Evolutionary conservation across 1,140 invertebrate species (phyloP), one percentile per base, ranked within the genome.

Genomic region (Camponotus floridanus): DNA sequence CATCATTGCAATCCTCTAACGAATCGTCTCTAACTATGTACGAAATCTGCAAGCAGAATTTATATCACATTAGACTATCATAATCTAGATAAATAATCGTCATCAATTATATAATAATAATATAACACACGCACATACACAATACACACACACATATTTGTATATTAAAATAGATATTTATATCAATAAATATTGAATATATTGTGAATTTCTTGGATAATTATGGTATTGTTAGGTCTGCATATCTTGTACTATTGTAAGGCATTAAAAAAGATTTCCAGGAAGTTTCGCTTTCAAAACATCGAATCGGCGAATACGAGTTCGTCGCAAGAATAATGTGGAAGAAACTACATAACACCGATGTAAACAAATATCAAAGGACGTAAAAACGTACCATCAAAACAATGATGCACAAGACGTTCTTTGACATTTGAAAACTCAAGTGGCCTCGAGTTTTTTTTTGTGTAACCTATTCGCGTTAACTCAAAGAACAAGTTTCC

Each of bases 1-100:
- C 97, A 98, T 98, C 97, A 97, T 98, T 95, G 93, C 94, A 94
- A 93, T 94, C 87, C 85, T 89, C 55, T 86, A 76, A 48, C 62
- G 81, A 62, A 26, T 86, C 76, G 73, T 91, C 70, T 88, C 92
- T 95, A 94, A 94, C 93, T 94, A 95, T 92, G 93, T 94, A 95
- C 92, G 93, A 94, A 94, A 94, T 94, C 94, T 95, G 94, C 39
- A 94, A 95, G 83, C 91, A 57, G 87, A 31, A 91, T 65, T 36
- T 31, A 33, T 18, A 57, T 4, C 4, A 48, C 39, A 33, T 81
- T 61, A 33, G 5, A 21, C 4, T n/a, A n/a, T 3, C 18, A 11
- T 13, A 33, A 68, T n/a, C 33, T 18, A 71, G 3, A 21, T 9
- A 33, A 13, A 33, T 21, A 21, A 36, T 33, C 31, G 33, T 71